Evolutionary conservation across 2,113 vertebrate genomes (phyloP).

Genomic region (Pardalotus punctatus): DNA sequence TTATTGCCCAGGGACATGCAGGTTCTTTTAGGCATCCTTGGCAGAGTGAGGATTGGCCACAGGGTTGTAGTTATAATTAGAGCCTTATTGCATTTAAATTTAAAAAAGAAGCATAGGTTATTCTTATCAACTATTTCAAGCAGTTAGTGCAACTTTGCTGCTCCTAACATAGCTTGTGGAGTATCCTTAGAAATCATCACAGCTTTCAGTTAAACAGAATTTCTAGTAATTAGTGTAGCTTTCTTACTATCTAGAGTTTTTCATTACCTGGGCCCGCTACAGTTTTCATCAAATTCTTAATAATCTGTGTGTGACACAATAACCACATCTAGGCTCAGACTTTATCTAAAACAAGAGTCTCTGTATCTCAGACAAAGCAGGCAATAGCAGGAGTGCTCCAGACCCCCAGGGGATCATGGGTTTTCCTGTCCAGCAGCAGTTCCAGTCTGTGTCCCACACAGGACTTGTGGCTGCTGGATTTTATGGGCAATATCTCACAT

Average conservation of each 20-base stretch:
- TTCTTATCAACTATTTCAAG: neutral
- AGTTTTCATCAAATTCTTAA: neutral
- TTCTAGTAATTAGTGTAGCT: neutral
- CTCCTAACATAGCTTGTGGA: neutral
- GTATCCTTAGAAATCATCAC: neutral
- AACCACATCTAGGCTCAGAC: neutral
- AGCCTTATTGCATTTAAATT: neutral
- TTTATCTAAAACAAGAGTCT: neutral
- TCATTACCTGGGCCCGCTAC: neutral
- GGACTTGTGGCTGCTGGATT: neutral
- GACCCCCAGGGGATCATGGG: fast-evolving
- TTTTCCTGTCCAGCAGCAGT: neutral
- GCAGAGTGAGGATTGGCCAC: neutral
- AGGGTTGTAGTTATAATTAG: neutral
- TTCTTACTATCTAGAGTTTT: neutral
- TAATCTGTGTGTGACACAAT: fast-evolving
- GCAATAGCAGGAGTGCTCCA: neutral
- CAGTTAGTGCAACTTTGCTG: neutral
- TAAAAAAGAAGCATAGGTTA: neutral
- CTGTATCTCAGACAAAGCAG: neutral
- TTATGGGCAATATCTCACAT: neutral
- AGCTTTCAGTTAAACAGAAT: neutral
- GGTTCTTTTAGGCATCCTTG: neutral
- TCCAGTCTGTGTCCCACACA: neutral
- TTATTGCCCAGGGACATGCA: neutral